Evolutionary conservation across 2,113 vertebrate species (phyloP).

Genomic region (Tiliqua scincoides): DNA sequence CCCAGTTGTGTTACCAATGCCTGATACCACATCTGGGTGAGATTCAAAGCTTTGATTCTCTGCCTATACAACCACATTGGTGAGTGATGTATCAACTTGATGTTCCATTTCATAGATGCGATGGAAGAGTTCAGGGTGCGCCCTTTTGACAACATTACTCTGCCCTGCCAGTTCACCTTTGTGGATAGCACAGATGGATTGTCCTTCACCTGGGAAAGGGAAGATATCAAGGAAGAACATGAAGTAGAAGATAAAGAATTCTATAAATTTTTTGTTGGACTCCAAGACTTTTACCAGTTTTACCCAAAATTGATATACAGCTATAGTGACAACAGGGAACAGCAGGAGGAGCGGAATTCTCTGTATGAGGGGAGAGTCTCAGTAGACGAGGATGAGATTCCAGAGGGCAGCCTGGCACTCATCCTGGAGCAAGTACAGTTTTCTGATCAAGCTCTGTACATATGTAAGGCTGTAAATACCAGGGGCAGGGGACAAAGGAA

Average conservation of each 20-base stretch:
- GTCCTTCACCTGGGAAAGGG: conserved; percentile 64
- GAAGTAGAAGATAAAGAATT: conserved; percentile 50
- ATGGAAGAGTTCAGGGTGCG: conserved; percentile 27
- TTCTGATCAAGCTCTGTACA: conserved; percentile 60
- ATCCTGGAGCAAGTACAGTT: conserved; percentile 58
- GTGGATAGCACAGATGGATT: conserved; percentile 55
- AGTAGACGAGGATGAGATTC: conserved; percentile 54
- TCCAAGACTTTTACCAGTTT: conserved; percentile 57
- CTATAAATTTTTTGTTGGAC: conserved; percentile 46
- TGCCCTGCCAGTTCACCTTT: conserved; percentile 68
- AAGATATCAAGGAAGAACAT: conserved; percentile 68
- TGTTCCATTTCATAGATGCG: neutral
- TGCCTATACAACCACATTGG: neutral
- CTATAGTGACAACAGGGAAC: conserved; percentile 51
- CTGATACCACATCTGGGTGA: too few relatives aligned
- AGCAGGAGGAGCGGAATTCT: conserved; percentile 57
- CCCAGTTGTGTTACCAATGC: too few relatives aligned
- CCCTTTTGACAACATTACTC: conserved; percentile 54
- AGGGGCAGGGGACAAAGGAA: conserved; percentile 47
- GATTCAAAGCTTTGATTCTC: neutral
- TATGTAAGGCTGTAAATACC: conserved; percentile 49
- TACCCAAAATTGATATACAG: conserved; percentile 59
- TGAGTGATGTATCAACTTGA: neutral
- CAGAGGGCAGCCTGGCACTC: conserved; percentile 55
- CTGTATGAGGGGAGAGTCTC: conserved; percentile 58